Conservation (phyloP, 2,888 invertebrate genomes). For the Ferrisia virgata region DNA sequence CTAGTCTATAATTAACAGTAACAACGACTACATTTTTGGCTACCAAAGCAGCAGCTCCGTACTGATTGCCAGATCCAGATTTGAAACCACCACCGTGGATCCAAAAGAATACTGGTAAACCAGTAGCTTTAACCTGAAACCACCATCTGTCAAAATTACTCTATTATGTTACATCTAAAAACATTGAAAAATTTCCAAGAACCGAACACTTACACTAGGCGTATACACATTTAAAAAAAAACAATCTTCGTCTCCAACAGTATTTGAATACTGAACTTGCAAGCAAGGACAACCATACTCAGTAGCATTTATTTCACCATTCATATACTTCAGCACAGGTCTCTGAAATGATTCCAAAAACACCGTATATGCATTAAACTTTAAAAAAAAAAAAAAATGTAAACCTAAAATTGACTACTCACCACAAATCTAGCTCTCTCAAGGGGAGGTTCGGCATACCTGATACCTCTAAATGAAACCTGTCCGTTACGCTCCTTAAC, state of each 20-base stretch:
- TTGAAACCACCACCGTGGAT: constrained; percentile 77
- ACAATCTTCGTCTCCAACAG: constrained; percentile 64
- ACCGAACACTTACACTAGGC: constrained; percentile 54
- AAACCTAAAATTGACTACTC: constrained; percentile 47
- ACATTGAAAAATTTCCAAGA: neutral
- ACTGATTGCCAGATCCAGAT: constrained; percentile 70
- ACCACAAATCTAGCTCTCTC: constrained; percentile 62
- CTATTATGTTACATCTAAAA: neutral
- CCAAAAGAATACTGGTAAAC: constrained; percentile 69
- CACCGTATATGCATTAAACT: neutral
- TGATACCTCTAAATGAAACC: constrained; percentile 71
- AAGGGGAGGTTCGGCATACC: constrained; percentile 64
- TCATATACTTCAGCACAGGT: constrained; percentile 56
- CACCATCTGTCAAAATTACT: neutral
- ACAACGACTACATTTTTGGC: constrained; percentile 69
- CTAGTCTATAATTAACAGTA: constrained; percentile 72
- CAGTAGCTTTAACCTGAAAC: constrained; percentile 30
- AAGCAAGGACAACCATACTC: constrained; percentile 61
- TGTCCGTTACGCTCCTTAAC: constrained; percentile 59
- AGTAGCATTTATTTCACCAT: constrained; percentile 62
- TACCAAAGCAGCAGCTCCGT: constrained; percentile 65
- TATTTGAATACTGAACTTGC: constrained; percentile 57
- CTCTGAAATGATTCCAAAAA: constrained; percentile 54
- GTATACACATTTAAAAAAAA: constrained; percentile 72
- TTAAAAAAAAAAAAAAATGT: neutral